Conservation (phyloP, 2,888 invertebrate genomes). For the Rhingia campestris region DNA sequence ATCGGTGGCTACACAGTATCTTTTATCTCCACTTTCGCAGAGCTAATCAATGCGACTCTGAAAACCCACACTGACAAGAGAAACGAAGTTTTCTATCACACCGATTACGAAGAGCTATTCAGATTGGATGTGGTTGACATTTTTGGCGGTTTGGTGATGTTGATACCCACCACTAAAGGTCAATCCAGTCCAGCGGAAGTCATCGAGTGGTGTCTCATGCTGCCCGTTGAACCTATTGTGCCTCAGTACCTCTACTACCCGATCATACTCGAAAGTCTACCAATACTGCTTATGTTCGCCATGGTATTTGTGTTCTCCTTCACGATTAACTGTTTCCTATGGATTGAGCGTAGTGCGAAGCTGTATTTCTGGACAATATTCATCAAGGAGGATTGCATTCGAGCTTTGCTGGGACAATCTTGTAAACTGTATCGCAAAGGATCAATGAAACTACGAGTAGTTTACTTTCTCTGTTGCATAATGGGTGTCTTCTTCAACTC, state of each 20-base stretch:
- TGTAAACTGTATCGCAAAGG: slow-evolving; percentile 4
- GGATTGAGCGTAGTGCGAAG: not conserved
- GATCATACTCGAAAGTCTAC: slow-evolving; percentile 29
- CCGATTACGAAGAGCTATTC: slow-evolving; percentile 18
- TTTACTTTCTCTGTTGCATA: slow-evolving; percentile 29
- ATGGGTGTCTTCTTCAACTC: slow-evolving; percentile 40
- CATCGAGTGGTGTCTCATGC: slow-evolving; percentile 34
- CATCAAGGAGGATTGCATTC: slow-evolving; percentile 31
- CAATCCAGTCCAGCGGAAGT: slow-evolving; percentile 27
- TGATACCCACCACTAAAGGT: slow-evolving; percentile 14
- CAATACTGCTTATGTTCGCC: slow-evolving; percentile 29
- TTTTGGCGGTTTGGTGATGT: slow-evolving; percentile 28
- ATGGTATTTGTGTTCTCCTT: slow-evolving; percentile 43
- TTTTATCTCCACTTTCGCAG: slow-evolving; percentile 11
- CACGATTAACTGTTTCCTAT: slow-evolving; percentile 9
- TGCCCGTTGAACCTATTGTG: slow-evolving; percentile 32
- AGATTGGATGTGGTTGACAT: slow-evolving; percentile 22
- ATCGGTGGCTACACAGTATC: slow-evolving; percentile 21
- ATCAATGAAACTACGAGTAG: slow-evolving; percentile 31
- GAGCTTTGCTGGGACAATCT: slow-evolving; percentile 27
- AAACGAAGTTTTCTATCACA: slow-evolving; percentile 14
- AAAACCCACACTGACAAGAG: not conserved
- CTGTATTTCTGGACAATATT: not conserved
- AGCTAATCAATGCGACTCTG: slow-evolving; percentile 27
- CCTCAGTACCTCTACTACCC: slow-evolving; percentile 47